Base-by-base conservation (phyloP, 1,140 invertebrate species). In the Drosophila nigrodunni region DNA sequence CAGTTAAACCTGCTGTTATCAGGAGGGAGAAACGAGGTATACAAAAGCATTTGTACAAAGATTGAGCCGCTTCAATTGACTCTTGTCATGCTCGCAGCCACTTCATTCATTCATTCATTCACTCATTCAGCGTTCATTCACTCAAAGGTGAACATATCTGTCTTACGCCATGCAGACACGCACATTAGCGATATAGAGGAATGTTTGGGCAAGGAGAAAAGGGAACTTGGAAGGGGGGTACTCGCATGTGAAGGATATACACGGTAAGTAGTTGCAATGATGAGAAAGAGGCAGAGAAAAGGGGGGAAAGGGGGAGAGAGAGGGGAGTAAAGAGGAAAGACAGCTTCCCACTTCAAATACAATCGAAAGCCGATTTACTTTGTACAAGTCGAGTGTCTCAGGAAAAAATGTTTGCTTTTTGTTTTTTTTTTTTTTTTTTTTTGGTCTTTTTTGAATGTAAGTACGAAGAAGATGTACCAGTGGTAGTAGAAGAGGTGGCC, bases 301-400 rank as follows among this genome's bases (percentile, higher is more conserved):
- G 6, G 30, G 10, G 1, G 50, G n/a, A 10, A 39, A 35, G 21
- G 43, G 37, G n/a, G 18, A 21, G 18, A 21, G 4, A 25, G 6
- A 50, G 10, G 1, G 50, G n/a, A 11, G 11, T 30, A n/a, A 15
- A 11, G 13, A 49, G 21, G 7, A 30, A 7, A 35, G 49, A 25
- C 50, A 37, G 34, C 47, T 55, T 30, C 49, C 61, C 62, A 79
- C 72, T 75, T 79, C 61, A 76, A 77, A 86, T 73, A 76, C 78
- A 81, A 74, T 80, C 65, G 70, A 87, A 87, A 81, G 82, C 81
- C 76, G 81, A 85, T 87, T 87, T 81, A 74, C 78, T 85, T 85
- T 77, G 78, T 82, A 75, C 65, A 72, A 78, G 61, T 70, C 68
- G 58, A 87, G 73, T 87, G 70, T 54, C 68, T 78, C 15, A 77